Percentiles rank a stretch among this genome's conserved stretches.
phyloP scores from a whole-genome alignment of 2,888 invertebrate genomes.

The Drosophila atroscutellata region DNA sequence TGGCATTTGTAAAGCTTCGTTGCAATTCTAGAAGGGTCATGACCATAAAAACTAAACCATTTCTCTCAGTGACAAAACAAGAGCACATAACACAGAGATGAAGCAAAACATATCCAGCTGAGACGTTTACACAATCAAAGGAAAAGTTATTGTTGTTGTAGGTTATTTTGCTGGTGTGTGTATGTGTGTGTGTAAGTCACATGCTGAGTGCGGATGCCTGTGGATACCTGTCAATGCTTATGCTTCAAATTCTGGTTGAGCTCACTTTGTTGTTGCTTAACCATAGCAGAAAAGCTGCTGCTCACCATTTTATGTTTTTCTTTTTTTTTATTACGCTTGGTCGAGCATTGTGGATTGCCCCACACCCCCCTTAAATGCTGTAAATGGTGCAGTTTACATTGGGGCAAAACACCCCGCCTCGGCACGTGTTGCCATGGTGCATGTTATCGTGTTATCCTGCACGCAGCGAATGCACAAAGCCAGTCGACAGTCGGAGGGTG shows the following conservation, averaged over 20 bases:
- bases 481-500: constrained; percentile 14
- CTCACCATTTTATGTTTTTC: constrained; percentile 13
- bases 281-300: constrained; percentile 16
- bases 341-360: not conserved
- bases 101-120: constrained; percentile 19
- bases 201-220: constrained; percentile 67
- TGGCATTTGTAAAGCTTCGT: constrained; percentile 5
- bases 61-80: constrained; percentile 5
- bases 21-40: not conserved
- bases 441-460: constrained; percentile 42
- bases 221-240: constrained; percentile 54
- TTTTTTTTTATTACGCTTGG: constrained; percentile 2
- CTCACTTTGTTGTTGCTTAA: not conserved
- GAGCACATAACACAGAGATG: not conserved
- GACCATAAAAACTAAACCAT: not conserved
- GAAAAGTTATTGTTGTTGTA: not conserved
- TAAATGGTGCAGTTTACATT: constrained; percentile 12
- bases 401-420: constrained; percentile 13
- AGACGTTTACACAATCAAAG: constrained; percentile 68
- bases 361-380: not conserved
- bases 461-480: constrained; percentile 61
- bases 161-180: not conserved
- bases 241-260: constrained; percentile 27
- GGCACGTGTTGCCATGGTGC: constrained; percentile 58
- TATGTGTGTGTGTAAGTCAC: constrained; percentile 58